phyloP scores from a whole-genome alignment of 2,888 invertebrate species.

The Cancer borealis region DNA sequence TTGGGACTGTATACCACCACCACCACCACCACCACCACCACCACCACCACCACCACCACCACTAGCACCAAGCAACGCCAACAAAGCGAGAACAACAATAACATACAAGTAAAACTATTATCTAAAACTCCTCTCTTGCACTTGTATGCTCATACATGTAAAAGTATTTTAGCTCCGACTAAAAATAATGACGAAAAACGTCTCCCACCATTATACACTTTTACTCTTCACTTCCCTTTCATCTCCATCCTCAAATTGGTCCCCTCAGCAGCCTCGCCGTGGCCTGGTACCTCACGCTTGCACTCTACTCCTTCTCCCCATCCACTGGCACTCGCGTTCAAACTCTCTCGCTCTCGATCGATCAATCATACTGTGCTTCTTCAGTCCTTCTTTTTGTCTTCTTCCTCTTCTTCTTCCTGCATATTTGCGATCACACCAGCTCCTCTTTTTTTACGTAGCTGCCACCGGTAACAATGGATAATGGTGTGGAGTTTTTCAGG shows the following conservation, averaged over 20 bases:
- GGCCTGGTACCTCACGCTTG: not conserved
- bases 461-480: not conserved
- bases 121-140: not conserved
- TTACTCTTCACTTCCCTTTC: conserved; percentile 6
- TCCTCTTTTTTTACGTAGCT: not conserved
- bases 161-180: not conserved
- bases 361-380: not conserved
- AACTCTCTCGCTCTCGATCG: not conserved
- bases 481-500: not conserved
- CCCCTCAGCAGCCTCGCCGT: not conserved
- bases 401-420: not conserved
- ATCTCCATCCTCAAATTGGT: not conserved
- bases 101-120: conserved; percentile 9
- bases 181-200: conserved; percentile 1
- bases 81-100: conserved; percentile 11
- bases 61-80: not conserved
- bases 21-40: not conserved
- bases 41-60: not conserved
- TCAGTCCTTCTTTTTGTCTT: not conserved
- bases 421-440: not conserved
- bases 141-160: conserved; percentile 8
- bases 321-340: not conserved
- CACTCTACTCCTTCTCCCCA: not conserved
- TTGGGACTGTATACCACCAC: not conserved
- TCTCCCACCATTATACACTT: not conserved